phyloP scores from a whole-genome alignment of 2,113 vertebrate genomes.

The Phalacrocorax aristotelis region DNA sequence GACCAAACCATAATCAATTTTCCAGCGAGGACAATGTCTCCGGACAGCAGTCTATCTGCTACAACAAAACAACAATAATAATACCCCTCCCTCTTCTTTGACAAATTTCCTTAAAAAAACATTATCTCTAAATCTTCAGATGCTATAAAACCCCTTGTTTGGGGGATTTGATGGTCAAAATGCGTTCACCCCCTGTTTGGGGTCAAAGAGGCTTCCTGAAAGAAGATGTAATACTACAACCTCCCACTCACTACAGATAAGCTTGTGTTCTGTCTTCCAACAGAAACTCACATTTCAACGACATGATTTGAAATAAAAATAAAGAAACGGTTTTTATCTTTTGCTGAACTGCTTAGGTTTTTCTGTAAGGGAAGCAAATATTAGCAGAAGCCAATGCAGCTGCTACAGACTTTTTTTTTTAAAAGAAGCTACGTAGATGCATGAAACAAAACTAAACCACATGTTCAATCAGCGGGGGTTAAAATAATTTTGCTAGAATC shows the following conservation, averaged over 20 bases:
- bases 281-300: background rate
- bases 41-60: background rate
- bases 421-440: background rate
- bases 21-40: background rate
- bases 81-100: background rate
- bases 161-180: background rate
- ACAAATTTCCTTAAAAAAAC: background rate
- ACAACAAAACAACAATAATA: background rate
- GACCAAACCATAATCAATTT: background rate
- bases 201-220: conserved; percentile 8
- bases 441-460: conserved; percentile 10
- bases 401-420: background rate
- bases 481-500: background rate
- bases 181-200: background rate
- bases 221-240: background rate
- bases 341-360: background rate
- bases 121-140: background rate
- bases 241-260: background rate
- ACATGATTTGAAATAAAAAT: background rate
- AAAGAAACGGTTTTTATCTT: background rate
- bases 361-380: conserved; percentile 5
- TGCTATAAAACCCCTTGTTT: background rate
- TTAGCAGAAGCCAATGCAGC: conserved; percentile 14
- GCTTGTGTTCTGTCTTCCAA: background rate
- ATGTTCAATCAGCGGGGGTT: background rate